Evolutionary conservation across 2,113 vertebrate genomes (phyloP).

Genomic region (Peromyscus californicus): DNA sequence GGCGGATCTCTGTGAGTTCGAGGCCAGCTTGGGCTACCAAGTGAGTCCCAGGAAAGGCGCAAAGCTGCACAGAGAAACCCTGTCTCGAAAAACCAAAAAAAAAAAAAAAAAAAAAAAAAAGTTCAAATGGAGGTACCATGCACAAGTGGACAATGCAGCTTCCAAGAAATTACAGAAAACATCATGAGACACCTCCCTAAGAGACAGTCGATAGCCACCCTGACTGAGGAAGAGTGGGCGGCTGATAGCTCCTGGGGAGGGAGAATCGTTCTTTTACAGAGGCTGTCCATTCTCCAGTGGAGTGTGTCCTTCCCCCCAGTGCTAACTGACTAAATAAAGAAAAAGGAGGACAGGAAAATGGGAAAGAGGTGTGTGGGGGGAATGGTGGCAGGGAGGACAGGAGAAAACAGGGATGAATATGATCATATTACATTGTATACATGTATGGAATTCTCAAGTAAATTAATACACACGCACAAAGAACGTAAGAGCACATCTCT

Average conservation of each 20-base stretch:
- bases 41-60: no score
- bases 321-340: neutral
- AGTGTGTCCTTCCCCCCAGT: neutral
- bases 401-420: neutral
- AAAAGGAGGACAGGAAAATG: neutral
- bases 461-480: neutral
- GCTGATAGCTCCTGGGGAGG: neutral
- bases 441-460: neutral
- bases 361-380: neutral
- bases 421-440: neutral
- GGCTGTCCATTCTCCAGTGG: neutral
- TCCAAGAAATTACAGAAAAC: neutral
- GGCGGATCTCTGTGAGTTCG: no score
- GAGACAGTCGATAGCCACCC: neutral
- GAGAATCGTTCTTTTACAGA: neutral
- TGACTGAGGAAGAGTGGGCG: neutral
- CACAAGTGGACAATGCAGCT: neutral
- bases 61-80: no score
- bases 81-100: no score
- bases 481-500: neutral
- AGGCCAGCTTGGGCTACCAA: no score
- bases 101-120: no score
- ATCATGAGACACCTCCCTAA: neutral
- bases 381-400: neutral
- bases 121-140: neutral